Conservation (phyloP, 2,888 invertebrate species). For the Drosophila prostipennis region DNA sequence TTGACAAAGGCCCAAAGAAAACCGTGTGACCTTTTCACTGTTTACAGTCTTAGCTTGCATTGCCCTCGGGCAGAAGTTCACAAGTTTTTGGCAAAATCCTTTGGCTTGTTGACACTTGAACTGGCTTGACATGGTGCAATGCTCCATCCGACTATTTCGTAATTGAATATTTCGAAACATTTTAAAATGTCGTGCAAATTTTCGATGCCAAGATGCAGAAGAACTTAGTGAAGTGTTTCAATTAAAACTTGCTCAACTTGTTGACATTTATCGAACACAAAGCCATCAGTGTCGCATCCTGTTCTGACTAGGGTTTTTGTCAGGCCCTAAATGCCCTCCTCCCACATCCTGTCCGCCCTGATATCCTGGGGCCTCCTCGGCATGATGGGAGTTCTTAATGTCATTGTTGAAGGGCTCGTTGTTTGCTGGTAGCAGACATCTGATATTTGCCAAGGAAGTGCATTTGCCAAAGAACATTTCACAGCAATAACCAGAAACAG, state of each 20-base stretch:
- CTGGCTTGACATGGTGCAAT: constrained; percentile 47
- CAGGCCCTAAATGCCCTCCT: constrained; percentile 12
- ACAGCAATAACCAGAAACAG: constrained; percentile 30
- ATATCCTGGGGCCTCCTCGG: constrained; percentile 29
- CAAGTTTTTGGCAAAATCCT: constrained; percentile 50
- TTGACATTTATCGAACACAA: constrained; percentile 73
- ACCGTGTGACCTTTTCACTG: constrained; percentile 64
- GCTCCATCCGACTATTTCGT: constrained; percentile 28
- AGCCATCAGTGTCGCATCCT: constrained; percentile 41
- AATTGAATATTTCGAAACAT: constrained; percentile 45
- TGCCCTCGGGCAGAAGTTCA: constrained; percentile 10
- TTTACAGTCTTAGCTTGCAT: constrained; percentile 50
- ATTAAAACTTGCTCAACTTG: constrained; percentile 75
- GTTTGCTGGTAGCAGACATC: constrained; percentile 15
- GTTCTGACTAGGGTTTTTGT: constrained; percentile 32
- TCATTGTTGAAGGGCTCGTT: constrained; percentile 49
- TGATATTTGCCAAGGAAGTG: constrained; percentile 18
- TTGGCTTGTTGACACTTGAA: constrained; percentile 67
- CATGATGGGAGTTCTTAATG: constrained; percentile 47
- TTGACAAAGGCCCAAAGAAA: constrained; percentile 54
- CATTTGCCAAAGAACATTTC: constrained; percentile 31
- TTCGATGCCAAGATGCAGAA: constrained; percentile 41
- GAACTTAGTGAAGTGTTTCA: constrained; percentile 71
- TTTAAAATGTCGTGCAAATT: constrained; percentile 41
- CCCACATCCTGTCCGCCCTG: constrained; percentile 5